These are phyloP conservation scores for Matsumurasca onukii DNA, from an alignment of 1,140 invertebrate species.

Conservation along the genomic window DNA sequence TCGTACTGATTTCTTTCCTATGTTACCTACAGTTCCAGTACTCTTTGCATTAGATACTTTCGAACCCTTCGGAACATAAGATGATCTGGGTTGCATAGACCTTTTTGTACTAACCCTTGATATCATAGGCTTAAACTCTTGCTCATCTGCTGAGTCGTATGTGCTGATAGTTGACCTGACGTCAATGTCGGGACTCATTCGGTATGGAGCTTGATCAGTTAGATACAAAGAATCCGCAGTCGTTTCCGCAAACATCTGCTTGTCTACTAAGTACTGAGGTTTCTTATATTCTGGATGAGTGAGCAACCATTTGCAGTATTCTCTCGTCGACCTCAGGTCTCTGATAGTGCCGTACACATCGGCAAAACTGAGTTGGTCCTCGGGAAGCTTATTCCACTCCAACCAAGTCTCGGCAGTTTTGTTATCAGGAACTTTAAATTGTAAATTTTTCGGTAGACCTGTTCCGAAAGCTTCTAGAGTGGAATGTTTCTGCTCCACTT, in stretches of 20 bases:
- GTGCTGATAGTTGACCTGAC: no score
- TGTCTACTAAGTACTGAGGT: background rate
- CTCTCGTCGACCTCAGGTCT: background rate
- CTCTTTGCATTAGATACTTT: no score
- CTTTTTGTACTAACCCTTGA: no score
- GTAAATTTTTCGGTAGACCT: background rate
- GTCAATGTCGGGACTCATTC: no score
- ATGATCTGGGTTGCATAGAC: no score
- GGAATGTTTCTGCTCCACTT: background rate
- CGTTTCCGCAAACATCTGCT: constrained; percentile 1
- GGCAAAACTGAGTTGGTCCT: background rate
- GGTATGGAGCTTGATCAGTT: no score
- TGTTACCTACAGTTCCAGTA: no score
- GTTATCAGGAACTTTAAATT: background rate
- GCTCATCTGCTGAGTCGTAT: no score
- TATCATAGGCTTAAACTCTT: no score
- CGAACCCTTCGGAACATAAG: no score
- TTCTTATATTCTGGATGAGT: background rate
- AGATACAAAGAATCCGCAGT: no score
- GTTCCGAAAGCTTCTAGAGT: background rate
- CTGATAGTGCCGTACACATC: background rate
- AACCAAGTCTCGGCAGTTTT: background rate
- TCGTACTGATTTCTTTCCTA: no score
- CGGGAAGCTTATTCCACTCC: background rate
- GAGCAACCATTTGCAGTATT: background rate